A percentile compares a stretch with the other conserved stretches of the same genome.
Conservation (phyloP, 2,113 vertebrate species). For the Petroica traversi region DNA sequence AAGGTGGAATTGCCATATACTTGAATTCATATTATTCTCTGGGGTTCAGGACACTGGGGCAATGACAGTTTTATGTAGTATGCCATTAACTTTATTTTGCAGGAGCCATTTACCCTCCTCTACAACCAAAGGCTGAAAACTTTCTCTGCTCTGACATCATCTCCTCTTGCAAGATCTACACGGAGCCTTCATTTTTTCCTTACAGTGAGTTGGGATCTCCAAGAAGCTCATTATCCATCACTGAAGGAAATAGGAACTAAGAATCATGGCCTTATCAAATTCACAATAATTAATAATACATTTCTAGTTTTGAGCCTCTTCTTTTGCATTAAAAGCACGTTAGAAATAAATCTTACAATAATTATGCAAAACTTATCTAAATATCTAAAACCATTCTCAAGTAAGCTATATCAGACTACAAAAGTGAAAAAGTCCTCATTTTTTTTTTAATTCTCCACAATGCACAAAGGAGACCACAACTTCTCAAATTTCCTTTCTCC, state of each 20-base stretch:
- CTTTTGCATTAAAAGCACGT: not conserved
- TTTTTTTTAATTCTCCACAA: not conserved
- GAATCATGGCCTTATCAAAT: not conserved
- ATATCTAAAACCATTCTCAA: not conserved
- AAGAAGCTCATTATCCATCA: not conserved
- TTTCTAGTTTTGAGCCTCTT: not conserved
- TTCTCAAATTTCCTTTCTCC: not conserved
- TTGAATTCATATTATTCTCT: not conserved
- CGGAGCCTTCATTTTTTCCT: not conserved
- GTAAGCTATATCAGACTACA: not conserved
- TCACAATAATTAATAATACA: not conserved
- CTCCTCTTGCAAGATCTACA: not conserved
- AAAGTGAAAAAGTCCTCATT: not conserved
- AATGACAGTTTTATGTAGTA: not conserved
- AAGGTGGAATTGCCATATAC: not conserved
- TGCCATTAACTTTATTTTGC: not conserved
- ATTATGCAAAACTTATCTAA: not conserved
- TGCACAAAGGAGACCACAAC: not conserved
- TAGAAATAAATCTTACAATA: not conserved
- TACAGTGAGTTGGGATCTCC: not conserved
- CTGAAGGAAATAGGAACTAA: not conserved
- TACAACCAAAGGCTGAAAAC: not conserved
- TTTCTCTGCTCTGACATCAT: not conserved
- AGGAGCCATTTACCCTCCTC: not conserved
- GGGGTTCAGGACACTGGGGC: not conserved